phyloP scores from a whole-genome alignment of 2,797 vertebrate genomes.

The Enoplosus armatus region DNA sequence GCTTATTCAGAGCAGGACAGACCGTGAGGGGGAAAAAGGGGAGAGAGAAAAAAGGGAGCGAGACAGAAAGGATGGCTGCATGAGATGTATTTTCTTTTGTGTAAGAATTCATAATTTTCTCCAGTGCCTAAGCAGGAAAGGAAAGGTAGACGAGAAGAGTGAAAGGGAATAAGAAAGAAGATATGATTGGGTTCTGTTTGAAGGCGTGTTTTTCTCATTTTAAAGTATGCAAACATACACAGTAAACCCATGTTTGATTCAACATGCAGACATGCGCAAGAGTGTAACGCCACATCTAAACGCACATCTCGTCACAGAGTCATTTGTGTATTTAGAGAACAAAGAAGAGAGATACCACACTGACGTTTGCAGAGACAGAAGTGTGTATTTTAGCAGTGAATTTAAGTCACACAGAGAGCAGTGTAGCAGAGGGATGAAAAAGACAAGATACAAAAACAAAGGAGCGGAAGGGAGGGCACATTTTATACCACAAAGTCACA shows the following conservation, averaged over 20 bases:
- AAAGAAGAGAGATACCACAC: constrained; percentile 35
- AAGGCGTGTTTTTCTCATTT: constrained; percentile 45
- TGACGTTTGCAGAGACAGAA: constrained; percentile 16
- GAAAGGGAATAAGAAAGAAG: constrained; percentile 33
- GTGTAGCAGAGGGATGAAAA: not conserved
- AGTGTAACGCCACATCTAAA: constrained; percentile 41
- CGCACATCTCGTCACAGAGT: constrained; percentile 16
- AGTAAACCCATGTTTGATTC: constrained; percentile 32
- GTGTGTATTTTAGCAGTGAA: constrained; percentile 16
- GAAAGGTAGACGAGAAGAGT: constrained; percentile 5
- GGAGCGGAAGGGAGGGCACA: not conserved
- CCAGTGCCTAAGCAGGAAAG: constrained; percentile 8
- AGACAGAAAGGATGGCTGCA: constrained; percentile 17
- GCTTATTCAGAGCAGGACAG: constrained; percentile 53
- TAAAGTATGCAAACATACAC: constrained; percentile 35
- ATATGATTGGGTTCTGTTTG: constrained; percentile 26
- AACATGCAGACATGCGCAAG: constrained; percentile 18
- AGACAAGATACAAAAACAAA: constrained; percentile 15
- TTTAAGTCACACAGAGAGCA: constrained; percentile 26
- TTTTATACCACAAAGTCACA: constrained; percentile 16
- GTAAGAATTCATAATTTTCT: constrained; percentile 34
- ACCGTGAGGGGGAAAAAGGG: not conserved
- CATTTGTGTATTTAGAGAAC: constrained; percentile 42
- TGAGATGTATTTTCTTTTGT: constrained; percentile 27
- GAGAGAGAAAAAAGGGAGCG: constrained; percentile 3